Percentiles rank a stretch among this genome's conserved stretches.
phyloP scores from a whole-genome alignment of 1,140 invertebrate species.

The Pomacea maculata region DNA sequence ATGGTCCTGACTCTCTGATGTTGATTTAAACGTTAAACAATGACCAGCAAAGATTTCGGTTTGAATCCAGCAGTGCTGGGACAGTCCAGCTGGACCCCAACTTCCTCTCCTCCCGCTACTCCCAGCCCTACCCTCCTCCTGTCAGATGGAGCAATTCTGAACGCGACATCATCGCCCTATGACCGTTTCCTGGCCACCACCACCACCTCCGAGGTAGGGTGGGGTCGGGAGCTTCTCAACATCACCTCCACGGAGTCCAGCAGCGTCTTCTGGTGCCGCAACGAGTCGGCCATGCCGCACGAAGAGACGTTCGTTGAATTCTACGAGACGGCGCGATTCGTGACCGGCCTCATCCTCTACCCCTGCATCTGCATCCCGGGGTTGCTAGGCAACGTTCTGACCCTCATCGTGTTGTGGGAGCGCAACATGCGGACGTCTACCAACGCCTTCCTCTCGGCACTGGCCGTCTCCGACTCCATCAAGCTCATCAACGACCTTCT shows the following conservation, averaged over 20 bases:
- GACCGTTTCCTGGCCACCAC: neutral
- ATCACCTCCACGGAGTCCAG: slow-evolving; percentile 6
- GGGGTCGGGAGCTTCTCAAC: neutral
- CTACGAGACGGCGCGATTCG: slow-evolving; percentile 50
- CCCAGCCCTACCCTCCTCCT: neutral
- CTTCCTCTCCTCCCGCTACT: neutral
- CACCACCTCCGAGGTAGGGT: neutral
- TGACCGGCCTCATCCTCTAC: slow-evolving; percentile 70
- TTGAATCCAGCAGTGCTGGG: neutral
- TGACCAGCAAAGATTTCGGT: too few species aligned
- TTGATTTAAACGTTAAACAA: too few species aligned
- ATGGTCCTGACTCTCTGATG: too few species aligned
- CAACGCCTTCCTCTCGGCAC: slow-evolving; percentile 77
- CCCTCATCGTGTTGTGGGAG: slow-evolving; percentile 78
- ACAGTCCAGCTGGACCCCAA: neutral
- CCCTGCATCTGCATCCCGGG: slow-evolving; percentile 78
- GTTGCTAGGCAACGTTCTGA: slow-evolving; percentile 77
- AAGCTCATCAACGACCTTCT: slow-evolving; percentile 77
- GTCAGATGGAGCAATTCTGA: neutral
- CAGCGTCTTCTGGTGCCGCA: slow-evolving; percentile 15
- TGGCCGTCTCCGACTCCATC: slow-evolving; percentile 79
- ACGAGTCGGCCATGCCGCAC: slow-evolving; percentile 12
- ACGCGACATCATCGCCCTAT: too few species aligned
- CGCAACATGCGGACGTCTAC: slow-evolving; percentile 78
- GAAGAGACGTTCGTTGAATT: slow-evolving; percentile 42